Percentiles rank a stretch among this genome's conserved stretches.
phyloP scores from a whole-genome alignment of 2,888 invertebrate species.

The Latrodectus hesperus region DNA sequence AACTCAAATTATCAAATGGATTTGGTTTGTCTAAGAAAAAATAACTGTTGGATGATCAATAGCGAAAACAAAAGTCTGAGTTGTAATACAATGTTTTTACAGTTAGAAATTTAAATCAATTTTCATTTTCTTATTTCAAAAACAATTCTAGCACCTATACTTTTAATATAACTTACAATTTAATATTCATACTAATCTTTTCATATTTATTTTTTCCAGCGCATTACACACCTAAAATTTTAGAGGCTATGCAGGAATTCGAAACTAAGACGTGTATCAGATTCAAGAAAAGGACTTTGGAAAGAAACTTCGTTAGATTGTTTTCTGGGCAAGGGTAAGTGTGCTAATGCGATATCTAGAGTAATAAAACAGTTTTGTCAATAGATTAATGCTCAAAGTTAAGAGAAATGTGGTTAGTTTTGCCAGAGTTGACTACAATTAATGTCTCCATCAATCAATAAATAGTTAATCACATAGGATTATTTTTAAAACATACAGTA shows the following conservation, averaged over 20 bases:
- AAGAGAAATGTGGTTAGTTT: too few relatives aligned
- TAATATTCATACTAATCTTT: neutral
- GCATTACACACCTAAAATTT: constrained; percentile 18
- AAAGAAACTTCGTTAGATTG: constrained; percentile 47
- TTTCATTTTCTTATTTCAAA: neutral
- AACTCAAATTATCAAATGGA: too few relatives aligned
- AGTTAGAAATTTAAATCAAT: neutral
- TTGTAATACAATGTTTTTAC: neutral
- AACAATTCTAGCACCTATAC: too few relatives aligned
- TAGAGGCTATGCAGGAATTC: constrained; percentile 55
- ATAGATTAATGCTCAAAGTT: neutral
- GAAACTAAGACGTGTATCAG: constrained; percentile 37
- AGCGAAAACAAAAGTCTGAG: too few relatives aligned
- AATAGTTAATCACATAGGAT: too few relatives aligned
- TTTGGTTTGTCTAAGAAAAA: too few relatives aligned
- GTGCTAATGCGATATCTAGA: neutral
- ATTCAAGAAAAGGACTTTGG: constrained; percentile 43
- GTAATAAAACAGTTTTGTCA: neutral
- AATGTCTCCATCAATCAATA: too few relatives aligned
- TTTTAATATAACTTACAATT: neutral
- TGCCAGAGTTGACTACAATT: too few relatives aligned
- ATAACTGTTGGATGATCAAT: too few relatives aligned
- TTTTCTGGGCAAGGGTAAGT: constrained; percentile 59
- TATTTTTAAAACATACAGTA: too few relatives aligned
- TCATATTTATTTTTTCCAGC: constrained; percentile 8